Percentiles rank a stretch among this genome's conserved stretches.
Evolutionary conservation across 2,113 vertebrate species (phyloP).

Genomic region (Delphinus delphis): DNA sequence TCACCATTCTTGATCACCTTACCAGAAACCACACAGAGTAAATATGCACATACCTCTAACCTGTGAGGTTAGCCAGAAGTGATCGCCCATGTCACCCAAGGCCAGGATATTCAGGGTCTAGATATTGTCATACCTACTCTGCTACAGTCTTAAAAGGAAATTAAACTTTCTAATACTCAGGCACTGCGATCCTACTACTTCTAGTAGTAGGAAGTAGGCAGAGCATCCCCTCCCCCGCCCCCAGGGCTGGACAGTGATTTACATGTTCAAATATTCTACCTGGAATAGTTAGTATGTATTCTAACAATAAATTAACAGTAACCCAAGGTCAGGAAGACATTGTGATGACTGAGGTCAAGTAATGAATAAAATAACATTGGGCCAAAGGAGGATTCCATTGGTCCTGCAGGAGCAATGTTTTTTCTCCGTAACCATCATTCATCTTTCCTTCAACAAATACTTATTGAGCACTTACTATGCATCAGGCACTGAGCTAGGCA

Average conservation of each 20-base stretch:
- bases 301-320: slow-evolving; percentile 6
- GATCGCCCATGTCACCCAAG: not conserved
- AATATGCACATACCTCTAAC: not conserved
- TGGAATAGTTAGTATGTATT: not conserved
- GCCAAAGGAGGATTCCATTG: not conserved
- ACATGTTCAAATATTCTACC: not conserved
- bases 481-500: not conserved
- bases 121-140: not conserved
- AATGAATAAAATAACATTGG: not conserved
- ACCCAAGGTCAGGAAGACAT: not conserved
- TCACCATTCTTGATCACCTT: not conserved
- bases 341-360: not conserved
- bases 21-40: not conserved
- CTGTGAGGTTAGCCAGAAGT: not conserved
- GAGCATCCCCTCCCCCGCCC: accelerated
- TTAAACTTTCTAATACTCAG: not conserved
- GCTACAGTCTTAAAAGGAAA: not conserved
- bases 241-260: not conserved
- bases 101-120: not conserved
- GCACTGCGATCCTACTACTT: not conserved
- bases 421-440: not conserved
- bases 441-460: not conserved
- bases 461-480: not conserved
- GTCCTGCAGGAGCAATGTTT: not conserved
- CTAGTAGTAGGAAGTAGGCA: not conserved